phyloP scores from a whole-genome alignment of 1,140 invertebrate species.

The Drosophila simulans region DNA sequence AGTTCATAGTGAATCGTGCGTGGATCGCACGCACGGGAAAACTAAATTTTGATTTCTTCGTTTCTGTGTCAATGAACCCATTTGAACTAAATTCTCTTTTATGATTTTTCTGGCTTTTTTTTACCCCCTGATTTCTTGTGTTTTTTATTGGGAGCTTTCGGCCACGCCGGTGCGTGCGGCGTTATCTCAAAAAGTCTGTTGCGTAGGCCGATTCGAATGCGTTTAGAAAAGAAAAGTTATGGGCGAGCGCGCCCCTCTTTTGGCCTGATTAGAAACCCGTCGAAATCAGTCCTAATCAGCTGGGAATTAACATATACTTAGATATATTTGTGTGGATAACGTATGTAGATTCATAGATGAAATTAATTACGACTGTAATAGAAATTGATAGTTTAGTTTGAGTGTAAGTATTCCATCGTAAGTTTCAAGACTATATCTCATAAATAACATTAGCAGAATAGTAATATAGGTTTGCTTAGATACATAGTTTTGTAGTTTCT shows the following conservation, averaged over 20 bases:
- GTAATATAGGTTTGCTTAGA: no score
- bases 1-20: constrained; percentile 23
- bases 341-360: background rate
- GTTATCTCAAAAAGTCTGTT: constrained; percentile 60
- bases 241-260: constrained; percentile 14
- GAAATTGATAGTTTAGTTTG: no score
- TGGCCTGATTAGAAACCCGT: constrained; percentile 18
- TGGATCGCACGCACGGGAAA: constrained; percentile 40
- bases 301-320: constrained; percentile 15
- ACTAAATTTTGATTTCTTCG: constrained; percentile 69
- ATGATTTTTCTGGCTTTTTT: constrained; percentile 50
- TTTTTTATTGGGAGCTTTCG: constrained; percentile 33
- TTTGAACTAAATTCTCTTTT: constrained; percentile 75
- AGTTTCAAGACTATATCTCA: no score
- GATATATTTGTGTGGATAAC: background rate
- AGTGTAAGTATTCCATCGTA: no score
- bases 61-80: constrained; percentile 79
- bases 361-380: background rate
- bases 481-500: no score
- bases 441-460: no score
- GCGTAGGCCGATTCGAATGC: constrained; percentile 62
- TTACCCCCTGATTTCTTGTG: constrained; percentile 47
- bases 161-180: constrained; percentile 42
- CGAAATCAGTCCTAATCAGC: constrained; percentile 19
- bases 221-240: constrained; percentile 80